Base-by-base conservation (phyloP, 1,140 invertebrate genomes). In the Tetraneura akinire region DNA sequence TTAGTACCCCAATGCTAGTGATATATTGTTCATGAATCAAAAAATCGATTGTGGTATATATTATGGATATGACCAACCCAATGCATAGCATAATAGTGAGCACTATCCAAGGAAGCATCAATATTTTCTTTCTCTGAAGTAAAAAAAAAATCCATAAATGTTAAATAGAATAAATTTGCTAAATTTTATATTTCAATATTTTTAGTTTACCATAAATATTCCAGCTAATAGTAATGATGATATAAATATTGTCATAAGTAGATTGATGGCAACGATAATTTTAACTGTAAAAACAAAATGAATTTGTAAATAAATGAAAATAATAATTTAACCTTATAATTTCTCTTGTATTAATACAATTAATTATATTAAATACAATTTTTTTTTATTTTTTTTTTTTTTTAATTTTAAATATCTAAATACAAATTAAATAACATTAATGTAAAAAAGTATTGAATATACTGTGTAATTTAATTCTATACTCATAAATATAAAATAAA, bases 31-130 rank as follows among this genome's bases (percentile, higher is more conserved):
- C 85, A 74, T 92, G 88, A 51, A 92, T 87, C 84, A 91, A 92
- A 84, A 91, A 90, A 37, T 90, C 89, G 71, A 93, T 89, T 14
- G 89, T 88, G 1, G 92, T 94, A 83, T 92, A 93, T 47, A 94
- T 88, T 26, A 93, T 88, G 73, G 91, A 93, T 80, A 94, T 90
- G 21, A 93, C 85, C 60, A 93, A 84, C 11, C 90, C 91, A 80
- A 94, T 88, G 0, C 90, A 90, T 45, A 94, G 86, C 87, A 94
- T 91, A 47, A 93, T 89, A 0, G 91, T 92, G 29, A 94, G 86
- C 32, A 92, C 88, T 18, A 94, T 91, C 91, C 92, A 94, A 42
- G 93, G 93, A 23, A 93, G 86, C 92, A 94, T 93, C 81, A 93
- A 85, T 85, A 90, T 92, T 81, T 91, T 91, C 83, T 92, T 92